Conservation (phyloP, 2,797 vertebrate species). For the Gallirallus australis region DNA sequence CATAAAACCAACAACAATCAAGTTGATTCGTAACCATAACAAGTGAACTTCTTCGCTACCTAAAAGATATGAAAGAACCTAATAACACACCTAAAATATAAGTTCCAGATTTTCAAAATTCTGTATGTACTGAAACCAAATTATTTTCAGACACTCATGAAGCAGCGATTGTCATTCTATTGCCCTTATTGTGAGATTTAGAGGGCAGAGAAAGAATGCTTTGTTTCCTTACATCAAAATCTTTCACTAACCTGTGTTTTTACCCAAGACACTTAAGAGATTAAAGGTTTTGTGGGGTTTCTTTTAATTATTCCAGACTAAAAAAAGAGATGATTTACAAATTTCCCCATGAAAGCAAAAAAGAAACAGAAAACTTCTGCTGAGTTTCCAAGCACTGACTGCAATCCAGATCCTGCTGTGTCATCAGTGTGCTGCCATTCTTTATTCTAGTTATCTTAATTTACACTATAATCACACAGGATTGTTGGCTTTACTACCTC, state of each 20-base stretch:
- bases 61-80: background rate
- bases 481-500: background rate
- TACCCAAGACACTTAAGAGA: background rate
- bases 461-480: background rate
- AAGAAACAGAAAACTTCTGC: background rate
- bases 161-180: background rate
- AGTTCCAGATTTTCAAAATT: background rate
- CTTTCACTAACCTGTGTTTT: background rate
- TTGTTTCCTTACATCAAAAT: background rate
- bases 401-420: background rate
- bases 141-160: background rate
- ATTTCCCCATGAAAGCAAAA: background rate
- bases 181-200: rapidly evolving
- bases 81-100: background rate
- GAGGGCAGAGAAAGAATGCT: background rate
- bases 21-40: background rate
- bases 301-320: background rate
- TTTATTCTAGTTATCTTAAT: background rate
- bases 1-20: background rate
- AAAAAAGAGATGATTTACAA: background rate
- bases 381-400: background rate
- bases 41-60: background rate
- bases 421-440: background rate
- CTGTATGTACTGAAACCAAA: background rate
- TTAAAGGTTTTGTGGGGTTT: background rate